Conservation (phyloP, 2,113 vertebrate genomes). For the Chrysochloris asiatica region DNA sequence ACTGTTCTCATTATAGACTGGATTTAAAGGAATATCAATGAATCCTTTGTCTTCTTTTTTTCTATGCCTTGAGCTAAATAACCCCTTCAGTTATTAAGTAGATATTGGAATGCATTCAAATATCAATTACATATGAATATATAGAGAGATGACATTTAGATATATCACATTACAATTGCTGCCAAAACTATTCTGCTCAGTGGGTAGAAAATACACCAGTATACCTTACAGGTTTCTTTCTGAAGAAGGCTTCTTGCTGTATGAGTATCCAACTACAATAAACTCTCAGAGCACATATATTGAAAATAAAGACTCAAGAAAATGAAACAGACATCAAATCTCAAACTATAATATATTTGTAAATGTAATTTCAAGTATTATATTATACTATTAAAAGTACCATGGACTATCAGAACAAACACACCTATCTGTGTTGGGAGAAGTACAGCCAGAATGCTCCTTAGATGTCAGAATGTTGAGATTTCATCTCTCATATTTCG, state of each 20-base stretch:
- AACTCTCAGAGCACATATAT: background rate
- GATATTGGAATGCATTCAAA: background rate
- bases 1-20: background rate
- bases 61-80: background rate
- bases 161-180: background rate
- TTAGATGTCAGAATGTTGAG: too few species aligned
- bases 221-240: background rate
- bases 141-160: background rate
- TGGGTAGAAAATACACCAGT: background rate
- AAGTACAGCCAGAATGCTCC: too few species aligned
- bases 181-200: constrained; percentile 1
- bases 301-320: background rate
- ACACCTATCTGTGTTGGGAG: too few species aligned
- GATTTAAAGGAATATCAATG: background rate
- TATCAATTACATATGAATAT: background rate
- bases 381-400: too few species aligned
- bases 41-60: background rate
- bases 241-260: background rate
- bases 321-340: background rate
- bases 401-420: too few species aligned
- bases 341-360: background rate
- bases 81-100: constrained; percentile 10
- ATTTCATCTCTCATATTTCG: too few species aligned
- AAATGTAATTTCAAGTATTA: too few species aligned
- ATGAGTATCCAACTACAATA: background rate